phyloP scores from a whole-genome alignment of 2,797 vertebrate genomes.

The Sebastes taczanowskii region DNA sequence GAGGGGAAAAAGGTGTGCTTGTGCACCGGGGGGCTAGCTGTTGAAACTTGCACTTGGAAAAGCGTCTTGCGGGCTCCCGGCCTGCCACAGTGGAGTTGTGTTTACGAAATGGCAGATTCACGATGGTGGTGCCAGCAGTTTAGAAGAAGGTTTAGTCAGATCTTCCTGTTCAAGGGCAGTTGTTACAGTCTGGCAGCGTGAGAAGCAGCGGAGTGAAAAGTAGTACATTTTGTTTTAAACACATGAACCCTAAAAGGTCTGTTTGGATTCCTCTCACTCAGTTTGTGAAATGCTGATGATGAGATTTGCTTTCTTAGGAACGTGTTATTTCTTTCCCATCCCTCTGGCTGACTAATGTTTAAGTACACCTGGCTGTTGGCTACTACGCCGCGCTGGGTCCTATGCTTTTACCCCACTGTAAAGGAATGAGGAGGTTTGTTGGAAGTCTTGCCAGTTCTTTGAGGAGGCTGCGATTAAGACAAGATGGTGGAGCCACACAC shows the following conservation, averaged over 20 bases:
- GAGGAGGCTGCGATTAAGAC: conserved; percentile 73
- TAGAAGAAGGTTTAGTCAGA: conserved; percentile 31
- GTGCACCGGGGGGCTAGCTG: conserved; percentile 58
- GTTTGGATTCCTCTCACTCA: conserved; percentile 20
- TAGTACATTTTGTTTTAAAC: conserved; percentile 26
- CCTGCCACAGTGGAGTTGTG: conserved; percentile 60
- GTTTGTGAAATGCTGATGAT: conserved; percentile 58
- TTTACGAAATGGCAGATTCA: conserved; percentile 67
- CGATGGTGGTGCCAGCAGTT: conserved; percentile 58
- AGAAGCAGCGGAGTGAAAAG: conserved; percentile 25
- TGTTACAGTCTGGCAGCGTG: conserved; percentile 13
- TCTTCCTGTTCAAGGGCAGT: conserved; percentile 17
- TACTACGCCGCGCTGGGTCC: conserved; percentile 43
- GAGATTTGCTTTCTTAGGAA: conserved; percentile 48
- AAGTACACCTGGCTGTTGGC: conserved; percentile 68
- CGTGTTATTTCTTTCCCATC: conserved; percentile 48
- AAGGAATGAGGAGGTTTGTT: conserved; percentile 70
- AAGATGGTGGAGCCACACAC: conserved; percentile 77
- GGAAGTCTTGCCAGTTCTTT: conserved; percentile 78
- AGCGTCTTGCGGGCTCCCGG: conserved; percentile 40
- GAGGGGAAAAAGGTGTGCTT: conserved; percentile 75
- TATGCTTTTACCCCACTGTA: conserved; percentile 63
- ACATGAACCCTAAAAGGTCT: conserved; percentile 4
- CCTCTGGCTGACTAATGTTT: conserved; percentile 58
- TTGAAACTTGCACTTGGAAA: conserved; percentile 76